Percentiles rank a stretch among this genome's conserved stretches.
Evolutionary conservation across 2,797 vertebrate species (phyloP).

Genomic region (Silurus lanzhouensis): DNA sequence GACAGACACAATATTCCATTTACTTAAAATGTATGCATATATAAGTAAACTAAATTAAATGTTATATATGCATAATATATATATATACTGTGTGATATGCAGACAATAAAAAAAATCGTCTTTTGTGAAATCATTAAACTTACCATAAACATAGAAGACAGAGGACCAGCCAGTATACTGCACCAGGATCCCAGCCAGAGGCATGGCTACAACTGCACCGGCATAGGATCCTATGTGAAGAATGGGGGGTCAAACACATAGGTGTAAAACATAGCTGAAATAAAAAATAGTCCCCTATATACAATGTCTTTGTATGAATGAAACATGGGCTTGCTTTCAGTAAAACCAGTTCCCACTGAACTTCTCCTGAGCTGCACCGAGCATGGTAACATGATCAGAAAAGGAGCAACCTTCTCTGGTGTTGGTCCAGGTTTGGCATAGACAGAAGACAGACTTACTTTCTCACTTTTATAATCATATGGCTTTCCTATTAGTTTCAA

Average conservation of each 20-base stretch:
- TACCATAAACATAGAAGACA: constrained; percentile 95
- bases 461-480: neutral
- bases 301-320: neutral
- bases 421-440: neutral
- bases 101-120: neutral
- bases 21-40: neutral
- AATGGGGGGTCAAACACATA: neutral
- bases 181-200: constrained; percentile 90
- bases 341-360: neutral
- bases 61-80: too few relatives aligned
- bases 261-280: too few relatives aligned
- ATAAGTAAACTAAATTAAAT: neutral
- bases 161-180: constrained; percentile 97
- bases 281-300: neutral
- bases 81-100: neutral
- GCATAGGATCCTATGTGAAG: constrained; percentile 89
- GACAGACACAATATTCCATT: constrained; percentile 9
- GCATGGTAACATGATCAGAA: neutral
- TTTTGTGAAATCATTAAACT: constrained; percentile 56
- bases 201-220: constrained; percentile 95
- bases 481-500: neutral
- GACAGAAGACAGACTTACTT: neutral
- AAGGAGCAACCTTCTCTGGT: neutral
- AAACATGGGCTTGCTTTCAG: neutral
- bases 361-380: neutral